phyloP scores from a whole-genome alignment of 2,797 vertebrate species.

The Alauda arvensis region DNA sequence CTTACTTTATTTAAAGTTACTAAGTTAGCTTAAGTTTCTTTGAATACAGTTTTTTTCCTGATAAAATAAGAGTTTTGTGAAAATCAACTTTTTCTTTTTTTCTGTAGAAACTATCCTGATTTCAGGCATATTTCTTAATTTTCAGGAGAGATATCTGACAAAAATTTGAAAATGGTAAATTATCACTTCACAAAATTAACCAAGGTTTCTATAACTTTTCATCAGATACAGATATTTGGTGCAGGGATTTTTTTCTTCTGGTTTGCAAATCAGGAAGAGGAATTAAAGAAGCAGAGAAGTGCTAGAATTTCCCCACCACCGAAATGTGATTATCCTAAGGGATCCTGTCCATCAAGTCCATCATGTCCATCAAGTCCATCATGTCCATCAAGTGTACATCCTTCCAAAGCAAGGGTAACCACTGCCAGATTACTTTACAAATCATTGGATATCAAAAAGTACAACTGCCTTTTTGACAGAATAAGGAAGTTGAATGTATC shows the following conservation, averaged over 20 bases:
- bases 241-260: accelerated
- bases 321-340: neutral
- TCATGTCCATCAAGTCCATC: neutral
- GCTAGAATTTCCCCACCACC: neutral
- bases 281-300: neutral
- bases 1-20: neutral
- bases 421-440: neutral
- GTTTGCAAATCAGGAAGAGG: neutral
- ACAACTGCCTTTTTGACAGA: neutral
- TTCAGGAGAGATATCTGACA: neutral
- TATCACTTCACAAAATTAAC: neutral
- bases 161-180: neutral
- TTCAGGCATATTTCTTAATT: neutral
- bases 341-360: neutral
- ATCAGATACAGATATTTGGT: neutral
- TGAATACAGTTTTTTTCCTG: neutral
- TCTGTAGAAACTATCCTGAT: neutral
- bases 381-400: neutral
- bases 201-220: neutral
- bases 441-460: neutral
- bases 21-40: neutral
- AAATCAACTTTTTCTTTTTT: neutral
- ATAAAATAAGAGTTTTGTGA: neutral
- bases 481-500: neutral
- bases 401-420: neutral